These are phyloP conservation scores for Troglohyphantes excavatus DNA, from an alignment of 2,888 invertebrate genomes.

Conservation along the genomic window DNA sequence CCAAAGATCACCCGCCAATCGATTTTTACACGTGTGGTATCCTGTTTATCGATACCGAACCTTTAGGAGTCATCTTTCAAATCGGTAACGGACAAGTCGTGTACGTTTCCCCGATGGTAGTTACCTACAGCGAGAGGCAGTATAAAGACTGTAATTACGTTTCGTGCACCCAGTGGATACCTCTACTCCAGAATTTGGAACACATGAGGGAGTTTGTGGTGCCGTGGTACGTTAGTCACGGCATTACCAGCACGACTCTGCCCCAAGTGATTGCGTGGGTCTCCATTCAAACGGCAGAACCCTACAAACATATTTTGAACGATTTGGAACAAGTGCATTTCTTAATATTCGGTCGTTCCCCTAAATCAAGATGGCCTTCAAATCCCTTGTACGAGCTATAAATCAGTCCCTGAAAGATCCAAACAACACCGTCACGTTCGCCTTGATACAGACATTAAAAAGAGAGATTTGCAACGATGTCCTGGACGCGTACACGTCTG, in stretches of 20 bases:
- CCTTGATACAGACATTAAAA: constrained; percentile 6
- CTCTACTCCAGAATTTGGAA: not conserved
- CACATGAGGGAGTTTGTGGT: not conserved
- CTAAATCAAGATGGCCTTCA: constrained; percentile 19
- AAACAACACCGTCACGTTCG: not conserved
- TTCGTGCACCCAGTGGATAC: not conserved
- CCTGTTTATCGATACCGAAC: not conserved
- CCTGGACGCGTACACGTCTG: not conserved
- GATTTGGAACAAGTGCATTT: constrained; percentile 2
- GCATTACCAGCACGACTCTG: not conserved
- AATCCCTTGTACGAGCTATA: not conserved
- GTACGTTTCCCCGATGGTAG: constrained; percentile 1
- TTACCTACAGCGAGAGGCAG: not conserved
- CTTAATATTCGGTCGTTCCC: not conserved
- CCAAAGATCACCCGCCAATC: not conserved
- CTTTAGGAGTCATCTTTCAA: not conserved
- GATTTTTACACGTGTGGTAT: constrained; percentile 12
- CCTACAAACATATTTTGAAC: not conserved
- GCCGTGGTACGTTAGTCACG: not conserved
- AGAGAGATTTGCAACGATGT: not conserved
- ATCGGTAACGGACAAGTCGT: not conserved
- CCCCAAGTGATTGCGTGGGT: not conserved
- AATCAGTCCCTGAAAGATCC: not conserved
- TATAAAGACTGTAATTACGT: not conserved
- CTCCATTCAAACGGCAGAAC: not conserved